phyloP scores from a whole-genome alignment of 1,140 invertebrate genomes.

The Neodiprion lecontei region DNA sequence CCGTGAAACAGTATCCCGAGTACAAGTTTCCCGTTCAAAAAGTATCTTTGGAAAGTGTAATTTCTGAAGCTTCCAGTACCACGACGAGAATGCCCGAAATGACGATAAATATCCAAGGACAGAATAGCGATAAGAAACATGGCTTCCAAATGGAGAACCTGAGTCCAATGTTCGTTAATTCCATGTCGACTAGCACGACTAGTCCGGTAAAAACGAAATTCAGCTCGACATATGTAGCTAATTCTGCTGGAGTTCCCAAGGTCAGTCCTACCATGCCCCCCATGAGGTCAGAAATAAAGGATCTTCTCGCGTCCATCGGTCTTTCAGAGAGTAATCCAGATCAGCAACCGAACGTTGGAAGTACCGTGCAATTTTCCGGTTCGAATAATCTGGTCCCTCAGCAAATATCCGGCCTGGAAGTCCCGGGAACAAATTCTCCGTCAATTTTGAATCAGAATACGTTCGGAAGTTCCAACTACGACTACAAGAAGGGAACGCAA shows the following conservation, averaged over 20 bases:
- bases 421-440: constrained; percentile 17
- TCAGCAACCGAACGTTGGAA: not conserved
- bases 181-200: constrained; percentile 30
- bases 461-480: constrained; percentile 33
- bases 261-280: constrained; percentile 37
- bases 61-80: not conserved
- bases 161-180: constrained; percentile 49
- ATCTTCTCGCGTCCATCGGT: constrained; percentile 56
- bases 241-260: constrained; percentile 22
- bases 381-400: constrained; percentile 24
- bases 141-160: constrained; percentile 25
- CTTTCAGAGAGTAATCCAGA: constrained; percentile 28
- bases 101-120: not conserved
- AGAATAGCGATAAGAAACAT: constrained; percentile 2
- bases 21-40: not conserved
- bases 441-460: constrained; percentile 44
- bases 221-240: constrained; percentile 30
- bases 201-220: constrained; percentile 22
- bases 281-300: constrained; percentile 53
- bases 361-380: constrained; percentile 26
- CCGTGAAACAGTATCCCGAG: not conserved
- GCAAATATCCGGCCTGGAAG: constrained; percentile 29
- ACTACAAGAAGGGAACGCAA: constrained; percentile 45
- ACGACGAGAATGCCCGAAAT: not conserved
- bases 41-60: not conserved